These are phyloP conservation scores for Doris montereyensis DNA, from an alignment of 2,888 invertebrate genomes.

Conservation along the genomic window DNA sequence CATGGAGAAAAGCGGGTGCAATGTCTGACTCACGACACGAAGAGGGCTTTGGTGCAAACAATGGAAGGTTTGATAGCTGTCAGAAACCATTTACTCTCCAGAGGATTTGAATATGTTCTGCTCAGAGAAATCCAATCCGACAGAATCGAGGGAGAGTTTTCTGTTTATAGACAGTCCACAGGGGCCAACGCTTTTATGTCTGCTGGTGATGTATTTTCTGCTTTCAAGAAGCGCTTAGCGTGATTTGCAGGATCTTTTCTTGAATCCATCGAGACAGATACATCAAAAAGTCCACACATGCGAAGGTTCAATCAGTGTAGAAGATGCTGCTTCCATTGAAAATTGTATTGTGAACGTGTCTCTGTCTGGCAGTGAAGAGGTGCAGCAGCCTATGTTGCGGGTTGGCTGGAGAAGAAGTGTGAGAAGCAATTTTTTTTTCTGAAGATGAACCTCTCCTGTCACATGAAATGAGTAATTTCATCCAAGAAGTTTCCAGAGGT, in stretches of 20 bases:
- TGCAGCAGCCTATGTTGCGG: no score
- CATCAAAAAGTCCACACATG: neutral
- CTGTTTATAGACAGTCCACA: conserved; percentile 13
- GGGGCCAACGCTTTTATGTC: conserved; percentile 15
- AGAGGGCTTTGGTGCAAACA: neutral
- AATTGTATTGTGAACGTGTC: no score
- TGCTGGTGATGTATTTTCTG: neutral
- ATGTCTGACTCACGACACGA: neutral
- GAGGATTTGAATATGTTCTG: neutral
- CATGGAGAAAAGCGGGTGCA: conserved; percentile 4
- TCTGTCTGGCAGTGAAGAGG: no score
- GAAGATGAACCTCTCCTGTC: conserved; percentile 14
- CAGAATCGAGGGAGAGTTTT: conserved; percentile 3
- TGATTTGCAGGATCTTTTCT: neutral
- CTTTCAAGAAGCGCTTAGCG: neutral
- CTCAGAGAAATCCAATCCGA: neutral
- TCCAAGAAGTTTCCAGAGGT: conserved; percentile 6
- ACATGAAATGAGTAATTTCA: neutral
- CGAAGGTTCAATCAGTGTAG: neutral
- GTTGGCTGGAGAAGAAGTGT: no score
- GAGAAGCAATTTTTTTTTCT: no score
- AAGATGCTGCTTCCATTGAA: neutral
- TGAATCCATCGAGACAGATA: neutral
- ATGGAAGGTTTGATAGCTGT: neutral
- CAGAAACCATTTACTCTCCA: neutral